Evolutionary conservation across 2,113 vertebrate genomes (phyloP).

Genomic region (Spermophilus dauricus): DNA sequence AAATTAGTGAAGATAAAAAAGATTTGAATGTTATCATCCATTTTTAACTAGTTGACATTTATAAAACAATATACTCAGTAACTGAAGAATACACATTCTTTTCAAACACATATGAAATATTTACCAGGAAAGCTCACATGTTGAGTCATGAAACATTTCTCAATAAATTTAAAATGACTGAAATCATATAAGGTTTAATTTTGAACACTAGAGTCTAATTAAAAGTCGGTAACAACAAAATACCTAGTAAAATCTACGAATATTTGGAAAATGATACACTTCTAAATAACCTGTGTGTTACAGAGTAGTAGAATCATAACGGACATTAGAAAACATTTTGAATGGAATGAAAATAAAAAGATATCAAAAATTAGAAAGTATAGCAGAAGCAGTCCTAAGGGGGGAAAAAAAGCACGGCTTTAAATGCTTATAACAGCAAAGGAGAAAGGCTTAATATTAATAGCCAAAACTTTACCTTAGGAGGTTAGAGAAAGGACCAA

Average conservation of each 20-base stretch:
- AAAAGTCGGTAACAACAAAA: neutral
- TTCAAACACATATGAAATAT: neutral
- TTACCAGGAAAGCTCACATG: neutral
- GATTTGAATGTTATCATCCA: neutral
- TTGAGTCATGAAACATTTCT: neutral
- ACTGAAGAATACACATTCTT: neutral
- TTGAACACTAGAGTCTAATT: neutral
- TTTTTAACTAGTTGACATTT: neutral
- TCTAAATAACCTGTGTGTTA: neutral
- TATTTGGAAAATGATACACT: slow-evolving; percentile 45
- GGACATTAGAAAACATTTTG: slow-evolving; percentile 13
- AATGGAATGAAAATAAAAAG: slow-evolving; percentile 16
- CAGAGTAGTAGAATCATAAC: neutral
- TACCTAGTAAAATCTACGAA: neutral
- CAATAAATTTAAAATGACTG: slow-evolving; percentile 15
- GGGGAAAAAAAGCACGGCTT: neutral
- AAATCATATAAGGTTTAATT: neutral
- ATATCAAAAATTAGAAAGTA: neutral
- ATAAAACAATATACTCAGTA: neutral
- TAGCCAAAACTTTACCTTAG: neutral
- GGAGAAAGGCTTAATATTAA: neutral
- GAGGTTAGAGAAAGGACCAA: neutral
- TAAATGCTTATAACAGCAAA: neutral
- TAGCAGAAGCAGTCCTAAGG: neutral
- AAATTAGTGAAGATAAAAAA: neutral